Evolutionary conservation across 2,888 invertebrate species (phyloP).

Genomic region (Nemoura dubitans): DNA sequence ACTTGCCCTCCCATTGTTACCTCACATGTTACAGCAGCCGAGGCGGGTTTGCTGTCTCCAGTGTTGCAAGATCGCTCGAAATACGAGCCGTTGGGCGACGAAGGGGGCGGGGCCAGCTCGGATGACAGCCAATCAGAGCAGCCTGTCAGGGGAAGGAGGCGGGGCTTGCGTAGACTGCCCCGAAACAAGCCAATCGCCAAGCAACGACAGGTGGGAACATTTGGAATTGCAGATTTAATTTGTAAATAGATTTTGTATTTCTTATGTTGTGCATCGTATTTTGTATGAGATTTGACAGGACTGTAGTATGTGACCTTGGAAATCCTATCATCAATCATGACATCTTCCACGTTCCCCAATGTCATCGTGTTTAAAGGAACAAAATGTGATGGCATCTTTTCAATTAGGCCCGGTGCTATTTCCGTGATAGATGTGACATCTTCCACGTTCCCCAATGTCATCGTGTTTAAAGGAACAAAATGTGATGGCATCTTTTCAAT

Average conservation of each 20-base stretch:
- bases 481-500: too few relatives aligned
- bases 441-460: too few relatives aligned
- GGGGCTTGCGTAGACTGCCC: conserved; percentile 53
- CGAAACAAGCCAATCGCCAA: conserved; percentile 47
- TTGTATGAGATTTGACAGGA: not conserved
- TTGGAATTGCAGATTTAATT: not conserved
- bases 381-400: too few relatives aligned
- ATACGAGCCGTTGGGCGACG: conserved; percentile 77
- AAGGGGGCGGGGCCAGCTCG: conserved; percentile 66
- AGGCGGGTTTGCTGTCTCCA: conserved; percentile 52
- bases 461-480: too few relatives aligned
- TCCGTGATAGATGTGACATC: too few relatives aligned
- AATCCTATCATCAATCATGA: too few relatives aligned
- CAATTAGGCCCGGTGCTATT: too few relatives aligned
- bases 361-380: too few relatives aligned
- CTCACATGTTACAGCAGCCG: conserved; percentile 69
- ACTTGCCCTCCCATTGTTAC: not conserved
- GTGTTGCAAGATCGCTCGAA: conserved; percentile 73
- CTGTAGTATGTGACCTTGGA: too few relatives aligned
- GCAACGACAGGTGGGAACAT: conserved; percentile 45
- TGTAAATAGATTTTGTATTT: not conserved
- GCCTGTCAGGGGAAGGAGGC: conserved; percentile 54
- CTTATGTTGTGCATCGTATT: not conserved
- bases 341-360: too few relatives aligned
- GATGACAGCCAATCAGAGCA: conserved; percentile 58